Percentiles rank a stretch among this genome's conserved stretches.
These are phyloP conservation scores for Coracopsis vasa DNA, from an alignment of 2,113 vertebrate species.

Conservation along the genomic window DNA sequence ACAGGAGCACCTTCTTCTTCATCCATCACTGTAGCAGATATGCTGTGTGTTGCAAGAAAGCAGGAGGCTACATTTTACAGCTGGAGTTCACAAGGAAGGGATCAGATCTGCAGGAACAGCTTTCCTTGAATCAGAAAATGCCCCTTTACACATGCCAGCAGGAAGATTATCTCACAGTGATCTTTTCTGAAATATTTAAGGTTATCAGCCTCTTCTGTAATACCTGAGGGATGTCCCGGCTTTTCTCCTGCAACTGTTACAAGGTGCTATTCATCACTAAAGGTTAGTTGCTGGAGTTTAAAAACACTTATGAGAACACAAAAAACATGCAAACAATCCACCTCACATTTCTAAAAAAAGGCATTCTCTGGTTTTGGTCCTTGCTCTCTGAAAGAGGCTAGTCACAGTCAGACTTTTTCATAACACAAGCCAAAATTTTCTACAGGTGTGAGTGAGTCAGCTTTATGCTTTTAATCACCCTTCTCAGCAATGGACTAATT, in stretches of 20 bases:
- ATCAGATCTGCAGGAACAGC: not conserved
- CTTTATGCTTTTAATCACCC: not conserved
- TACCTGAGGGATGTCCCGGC: not conserved
- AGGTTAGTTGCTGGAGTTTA: not conserved
- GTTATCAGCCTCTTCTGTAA: not conserved
- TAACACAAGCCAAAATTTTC: not conserved
- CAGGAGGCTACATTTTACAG: not conserved
- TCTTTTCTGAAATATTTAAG: not conserved
- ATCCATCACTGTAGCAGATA: not conserved
- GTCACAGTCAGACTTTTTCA: not conserved
- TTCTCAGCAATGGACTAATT: not conserved
- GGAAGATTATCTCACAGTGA: not conserved
- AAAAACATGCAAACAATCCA: not conserved
- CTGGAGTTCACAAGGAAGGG: not conserved
- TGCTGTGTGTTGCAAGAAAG: not conserved
- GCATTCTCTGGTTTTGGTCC: not conserved
- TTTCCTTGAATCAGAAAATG: not conserved
- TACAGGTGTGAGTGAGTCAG: not conserved
- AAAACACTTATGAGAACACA: not conserved
- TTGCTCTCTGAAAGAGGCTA: not conserved
- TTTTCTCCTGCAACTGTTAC: not conserved
- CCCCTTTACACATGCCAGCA: not conserved
- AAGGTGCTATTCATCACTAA: not conserved
- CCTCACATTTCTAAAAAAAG: not conserved
- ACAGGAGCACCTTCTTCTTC: not conserved